phyloP scores from a whole-genome alignment of 2,797 vertebrate genomes.

The Micromesistius poutassou region DNA sequence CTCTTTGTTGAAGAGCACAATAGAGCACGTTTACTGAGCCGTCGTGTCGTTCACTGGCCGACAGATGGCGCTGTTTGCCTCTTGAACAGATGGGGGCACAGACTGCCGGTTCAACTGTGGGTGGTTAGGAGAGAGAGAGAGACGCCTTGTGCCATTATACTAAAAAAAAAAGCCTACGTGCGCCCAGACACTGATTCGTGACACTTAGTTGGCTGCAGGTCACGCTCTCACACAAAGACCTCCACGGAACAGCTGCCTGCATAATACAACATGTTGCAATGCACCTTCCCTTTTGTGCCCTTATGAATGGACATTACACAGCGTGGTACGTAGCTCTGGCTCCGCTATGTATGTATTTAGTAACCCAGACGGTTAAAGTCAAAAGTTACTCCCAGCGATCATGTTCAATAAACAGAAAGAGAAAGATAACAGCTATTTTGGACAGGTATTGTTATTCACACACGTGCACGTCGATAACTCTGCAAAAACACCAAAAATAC shows the following conservation, averaged over 20 bases:
- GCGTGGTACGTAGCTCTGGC: neutral
- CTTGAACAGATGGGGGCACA: neutral
- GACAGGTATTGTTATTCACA: neutral
- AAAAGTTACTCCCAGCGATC: neutral
- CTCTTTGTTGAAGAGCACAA: conserved; percentile 10
- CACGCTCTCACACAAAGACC: neutral
- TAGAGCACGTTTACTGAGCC: neutral
- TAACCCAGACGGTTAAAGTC: neutral
- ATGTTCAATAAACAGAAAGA: neutral
- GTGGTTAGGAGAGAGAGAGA: neutral
- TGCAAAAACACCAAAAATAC: neutral
- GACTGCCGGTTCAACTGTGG: neutral
- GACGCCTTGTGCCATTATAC: neutral
- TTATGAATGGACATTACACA: neutral
- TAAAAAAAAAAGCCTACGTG: neutral
- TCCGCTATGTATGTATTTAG: neutral
- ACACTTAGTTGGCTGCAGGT: neutral
- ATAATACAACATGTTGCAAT: neutral
- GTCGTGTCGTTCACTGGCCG: neutral
- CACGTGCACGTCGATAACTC: neutral
- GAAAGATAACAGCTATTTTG: neutral
- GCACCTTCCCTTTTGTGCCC: conserved; percentile 1
- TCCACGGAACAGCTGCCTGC: neutral
- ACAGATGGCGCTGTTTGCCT: conserved; percentile 1
- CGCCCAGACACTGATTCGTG: neutral